Percentiles rank a stretch among this genome's conserved stretches.
Conservation (phyloP, 2,113 vertebrate genomes). For the Indicator indicator region DNA sequence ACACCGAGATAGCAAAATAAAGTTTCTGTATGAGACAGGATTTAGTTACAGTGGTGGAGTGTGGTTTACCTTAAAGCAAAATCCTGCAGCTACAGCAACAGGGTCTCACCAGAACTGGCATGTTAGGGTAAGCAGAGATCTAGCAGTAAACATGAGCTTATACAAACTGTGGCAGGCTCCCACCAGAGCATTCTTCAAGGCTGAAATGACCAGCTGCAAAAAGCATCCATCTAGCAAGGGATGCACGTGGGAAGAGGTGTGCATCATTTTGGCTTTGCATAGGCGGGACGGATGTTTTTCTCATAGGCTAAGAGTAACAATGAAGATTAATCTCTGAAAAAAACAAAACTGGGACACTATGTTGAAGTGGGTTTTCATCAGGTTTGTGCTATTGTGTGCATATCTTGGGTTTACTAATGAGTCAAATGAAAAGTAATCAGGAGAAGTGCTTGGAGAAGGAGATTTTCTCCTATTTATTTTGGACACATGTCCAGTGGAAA, state of each 20-base stretch:
- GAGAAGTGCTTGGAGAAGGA: conserved; percentile 68
- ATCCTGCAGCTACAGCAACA: neutral
- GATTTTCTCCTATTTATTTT: conserved; percentile 81
- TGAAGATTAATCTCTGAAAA: conserved; percentile 47
- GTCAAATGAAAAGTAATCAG: conserved; percentile 51
- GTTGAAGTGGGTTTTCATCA: conserved; percentile 75
- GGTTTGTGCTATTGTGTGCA: neutral
- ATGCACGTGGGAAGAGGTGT: neutral
- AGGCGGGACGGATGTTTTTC: conserved; percentile 16
- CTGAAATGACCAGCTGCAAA: conserved; percentile 33
- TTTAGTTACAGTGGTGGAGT: neutral
- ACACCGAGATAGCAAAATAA: neutral
- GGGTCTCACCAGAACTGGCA: neutral
- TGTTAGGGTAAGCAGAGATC: neutral
- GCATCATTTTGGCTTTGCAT: neutral
- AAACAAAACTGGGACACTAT: conserved; percentile 59
- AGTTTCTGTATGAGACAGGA: neutral
- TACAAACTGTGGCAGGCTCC: neutral
- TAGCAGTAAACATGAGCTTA: neutral
- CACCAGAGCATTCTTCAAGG: neutral
- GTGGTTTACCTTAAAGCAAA: neutral
- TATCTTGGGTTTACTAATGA: conserved; percentile 29
- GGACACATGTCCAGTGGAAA: conserved; percentile 81
- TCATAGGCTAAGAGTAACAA: conserved; percentile 12
- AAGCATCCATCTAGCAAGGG: conserved; percentile 1